A percentile compares a stretch with the other conserved stretches of the same genome.
Evolutionary conservation across 2,888 invertebrate genomes (phyloP).

Genomic region (Hyppa rectilinea): DNA sequence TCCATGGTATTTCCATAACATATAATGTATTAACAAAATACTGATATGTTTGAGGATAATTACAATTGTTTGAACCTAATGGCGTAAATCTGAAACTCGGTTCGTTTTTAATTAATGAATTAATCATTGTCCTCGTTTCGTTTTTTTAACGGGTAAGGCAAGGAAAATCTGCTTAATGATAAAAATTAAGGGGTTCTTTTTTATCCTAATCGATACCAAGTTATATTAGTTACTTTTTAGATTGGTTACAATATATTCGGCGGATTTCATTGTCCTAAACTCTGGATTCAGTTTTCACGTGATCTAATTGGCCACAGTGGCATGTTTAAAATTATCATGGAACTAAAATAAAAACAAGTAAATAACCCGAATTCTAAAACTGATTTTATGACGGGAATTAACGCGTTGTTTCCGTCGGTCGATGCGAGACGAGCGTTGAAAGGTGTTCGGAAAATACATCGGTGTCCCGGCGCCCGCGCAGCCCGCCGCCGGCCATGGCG

Average conservation of each 20-base stretch:
- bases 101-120: conserved; percentile 27
- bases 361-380: conserved; percentile 91
- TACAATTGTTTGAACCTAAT: conserved; percentile 35
- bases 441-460: conserved; percentile 89
- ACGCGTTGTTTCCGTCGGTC: conserved; percentile 91
- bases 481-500: conserved; percentile 70
- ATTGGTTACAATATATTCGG: not conserved
- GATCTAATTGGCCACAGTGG: conserved; percentile 88
- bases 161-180: not conserved
- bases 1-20: conserved; percentile 65
- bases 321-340: conserved; percentile 89
- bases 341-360: conserved; percentile 90
- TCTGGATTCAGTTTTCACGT: conserved; percentile 78
- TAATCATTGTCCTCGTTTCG: not conserved
- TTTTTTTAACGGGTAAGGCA: not conserved
- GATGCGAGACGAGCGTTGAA: conserved; percentile 90
- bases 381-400: conserved; percentile 91
- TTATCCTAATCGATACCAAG: not conserved
- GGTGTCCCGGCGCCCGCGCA: conserved; percentile 71
- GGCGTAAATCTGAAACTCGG: conserved; percentile 30
- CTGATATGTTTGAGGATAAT: conserved; percentile 60
- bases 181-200: not conserved
- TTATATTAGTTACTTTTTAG: not conserved
- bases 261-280: conserved; percentile 27
- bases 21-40: conserved; percentile 50